Percentiles rank a stretch among this genome's conserved stretches.
Evolutionary conservation across 2,888 invertebrate genomes (phyloP).

Genomic region (Hirtodrosophila alboralis): DNA sequence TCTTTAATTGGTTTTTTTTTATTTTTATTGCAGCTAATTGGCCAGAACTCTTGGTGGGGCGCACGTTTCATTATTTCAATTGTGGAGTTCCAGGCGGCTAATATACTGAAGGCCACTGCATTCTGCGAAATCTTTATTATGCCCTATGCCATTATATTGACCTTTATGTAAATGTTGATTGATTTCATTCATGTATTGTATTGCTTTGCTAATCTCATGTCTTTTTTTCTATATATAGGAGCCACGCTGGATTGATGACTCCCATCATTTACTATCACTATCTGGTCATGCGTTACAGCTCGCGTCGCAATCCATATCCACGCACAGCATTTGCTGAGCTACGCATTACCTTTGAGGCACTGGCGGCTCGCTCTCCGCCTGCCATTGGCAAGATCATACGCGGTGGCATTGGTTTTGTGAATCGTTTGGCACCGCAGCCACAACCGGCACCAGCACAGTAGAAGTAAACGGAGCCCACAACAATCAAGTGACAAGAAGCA

Average conservation of each 20-base stretch:
- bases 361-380: slow-evolving; percentile 90
- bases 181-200: background rate
- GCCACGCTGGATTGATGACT: slow-evolving; percentile 94
- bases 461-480: slow-evolving; percentile 16
- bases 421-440: slow-evolving; percentile 90
- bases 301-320: slow-evolving; percentile 97
- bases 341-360: slow-evolving; percentile 88
- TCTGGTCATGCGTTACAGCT: slow-evolving; percentile 94
- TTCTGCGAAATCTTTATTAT: slow-evolving; percentile 97
- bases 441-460: slow-evolving; percentile 73
- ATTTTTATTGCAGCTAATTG: slow-evolving; percentile 88
- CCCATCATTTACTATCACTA: slow-evolving; percentile 99
- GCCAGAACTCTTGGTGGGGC: slow-evolving; percentile 96
- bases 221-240: slow-evolving; percentile 86
- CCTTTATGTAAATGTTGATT: slow-evolving; percentile 90
- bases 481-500: slow-evolving; percentile 32
- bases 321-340: slow-evolving; percentile 96
- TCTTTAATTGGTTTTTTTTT: background rate
- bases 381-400: slow-evolving; percentile 87
- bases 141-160: slow-evolving; percentile 91
- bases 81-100: slow-evolving; percentile 95
- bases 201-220: background rate
- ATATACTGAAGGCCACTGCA: slow-evolving; percentile 95
- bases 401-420: slow-evolving; percentile 88
- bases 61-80: slow-evolving; percentile 93